Base-by-base conservation (phyloP, 1,140 invertebrate species). In the Campoletis sonorensis region DNA sequence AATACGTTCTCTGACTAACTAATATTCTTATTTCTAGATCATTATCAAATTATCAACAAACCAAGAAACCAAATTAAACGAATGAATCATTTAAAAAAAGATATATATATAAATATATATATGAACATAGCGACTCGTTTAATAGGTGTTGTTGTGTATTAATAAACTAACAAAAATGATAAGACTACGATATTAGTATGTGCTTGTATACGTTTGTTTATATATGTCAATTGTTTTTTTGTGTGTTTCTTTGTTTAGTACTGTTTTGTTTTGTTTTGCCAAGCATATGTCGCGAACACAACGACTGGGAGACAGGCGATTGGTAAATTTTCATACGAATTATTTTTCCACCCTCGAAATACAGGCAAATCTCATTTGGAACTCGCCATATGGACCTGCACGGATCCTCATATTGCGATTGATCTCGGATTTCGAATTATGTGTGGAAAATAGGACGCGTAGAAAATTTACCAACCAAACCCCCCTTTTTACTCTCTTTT, bases 231-330 rank as follows among this genome's bases (percentile, higher is more conserved):
- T 10, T 45, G 11, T 13, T 70, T 70, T 70, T 70, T 70, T 16
- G n/a, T n/a, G n/a, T n/a, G n/a, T n/a, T n/a, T n/a, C n/a, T n/a
- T n/a, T n/a, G n/a, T n/a, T n/a, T n/a, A n/a, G n/a, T n/a, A n/a
- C n/a, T n/a, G n/a, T 70, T 70, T 70, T 70, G 7, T 54, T 54
- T 54, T 54, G 7, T 54, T 64, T 64, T 64, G 61, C 61, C 61
- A 64, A 64, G 61, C 61, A 64, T n/a, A 54, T 58, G 27, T 64
- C 61, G 61, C 61, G 61, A 23, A 64, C 23, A 26, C 61, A 64
- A 64, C 61, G 61, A 64, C n/a, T 64, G 61, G 8, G 79, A 61
- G 71, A 51, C 79, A 49, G 61, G 33, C 61, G 64, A 75, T 81
- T 54, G 67, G 67, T 80, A 58, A 18, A 51, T 80, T 71, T 73